Evolutionary conservation across 1,140 invertebrate species (phyloP), one percentile per base, ranked within the genome.

Genomic region (Phthorimaea operculella): DNA sequence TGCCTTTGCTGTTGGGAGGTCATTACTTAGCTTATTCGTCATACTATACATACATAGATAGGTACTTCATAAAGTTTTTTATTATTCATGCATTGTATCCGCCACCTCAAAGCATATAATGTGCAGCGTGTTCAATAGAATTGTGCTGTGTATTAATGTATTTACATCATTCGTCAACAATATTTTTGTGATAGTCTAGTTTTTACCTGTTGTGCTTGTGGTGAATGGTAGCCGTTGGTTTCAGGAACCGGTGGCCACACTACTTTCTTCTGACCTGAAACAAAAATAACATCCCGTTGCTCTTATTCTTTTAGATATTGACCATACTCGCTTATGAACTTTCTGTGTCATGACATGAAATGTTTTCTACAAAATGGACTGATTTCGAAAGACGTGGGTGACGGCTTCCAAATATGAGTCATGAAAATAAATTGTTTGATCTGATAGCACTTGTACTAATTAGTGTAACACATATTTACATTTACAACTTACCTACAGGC

Each of bases 231-330:
- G 62, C 79, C 87, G 87, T 83, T 91, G 86, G 88, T 89, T 80
- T 93, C 92, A 49, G 89, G 89, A 71, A 90, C 89, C 71, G 93
- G 93, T 55, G 93, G 93, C 93, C 93, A 94, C 74, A 92, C 91
- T 66, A 94, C 92, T 84, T 92, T 89, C 86, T 93, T 94, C 62
- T 91, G 87, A 79, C 90, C 92, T 93, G 82, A 1, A 88, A 88
- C 59, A 76, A 81, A 49, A 60, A 33, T 16, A n/a, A n/a, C n/a
- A n/a, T 36, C 7, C n/a, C n/a, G n/a, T n/a, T n/a, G n/a, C n/a
- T 28, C 21, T 28, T 28, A 28, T 28, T n/a, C 21, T 28, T 28
- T 28, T 28, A 28, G 21, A n/a, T n/a, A n/a, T 28, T 28, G 6
- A 28, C 21, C 21, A 28, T 28, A 28, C n/a, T n/a, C n/a, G n/a